phyloP scores from a whole-genome alignment of 2,113 vertebrate genomes.

The rat (Rattus norvegicus) region DNA sequence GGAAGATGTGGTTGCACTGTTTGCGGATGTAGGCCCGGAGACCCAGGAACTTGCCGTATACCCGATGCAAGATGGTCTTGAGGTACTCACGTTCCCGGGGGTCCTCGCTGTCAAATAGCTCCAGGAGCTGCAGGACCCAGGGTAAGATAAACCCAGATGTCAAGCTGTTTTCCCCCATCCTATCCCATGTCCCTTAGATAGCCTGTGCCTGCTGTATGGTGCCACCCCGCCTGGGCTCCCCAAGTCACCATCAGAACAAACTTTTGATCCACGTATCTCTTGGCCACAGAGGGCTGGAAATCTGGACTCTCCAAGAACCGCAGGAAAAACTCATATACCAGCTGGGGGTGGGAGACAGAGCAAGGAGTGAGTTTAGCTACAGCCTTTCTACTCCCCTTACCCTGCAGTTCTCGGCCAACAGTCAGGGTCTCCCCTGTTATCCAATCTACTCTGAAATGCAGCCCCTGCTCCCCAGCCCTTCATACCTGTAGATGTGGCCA shows the following conservation, averaged over 20 bases:
- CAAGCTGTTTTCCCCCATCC: not conserved
- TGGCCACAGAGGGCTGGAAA: slow-evolving; percentile 96
- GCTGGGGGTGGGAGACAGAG: slow-evolving; percentile 78
- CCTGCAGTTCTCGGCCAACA: not conserved
- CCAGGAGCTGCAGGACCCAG: slow-evolving; percentile 88
- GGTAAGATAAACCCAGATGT: slow-evolving; percentile 6
- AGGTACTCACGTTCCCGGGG: slow-evolving; percentile 95
- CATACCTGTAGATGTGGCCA: slow-evolving; percentile 95
- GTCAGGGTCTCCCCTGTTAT: not conserved
- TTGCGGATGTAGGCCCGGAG: slow-evolving; percentile 95
- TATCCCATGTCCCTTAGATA: not conserved
- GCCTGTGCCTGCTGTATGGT: not conserved
- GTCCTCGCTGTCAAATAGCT: slow-evolving; percentile 95
- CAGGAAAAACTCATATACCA: slow-evolving; percentile 97
- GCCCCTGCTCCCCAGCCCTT: not conserved
- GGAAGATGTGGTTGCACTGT: slow-evolving; percentile 97
- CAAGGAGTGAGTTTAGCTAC: not conserved
- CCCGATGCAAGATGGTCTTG: slow-evolving; percentile 95
- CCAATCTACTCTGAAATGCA: not conserved
- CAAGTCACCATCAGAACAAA: slow-evolving; percentile 93
- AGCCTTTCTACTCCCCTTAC: not conserved
- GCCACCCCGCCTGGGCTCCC: slow-evolving; percentile 45
- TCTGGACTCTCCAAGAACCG: slow-evolving; percentile 96
- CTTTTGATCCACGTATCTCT: slow-evolving; percentile 96
- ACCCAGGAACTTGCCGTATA: slow-evolving; percentile 95